These are phyloP conservation scores for Ambastaia sidthimunki DNA, from an alignment of 2,797 vertebrate species.

Conservation along the genomic window DNA sequence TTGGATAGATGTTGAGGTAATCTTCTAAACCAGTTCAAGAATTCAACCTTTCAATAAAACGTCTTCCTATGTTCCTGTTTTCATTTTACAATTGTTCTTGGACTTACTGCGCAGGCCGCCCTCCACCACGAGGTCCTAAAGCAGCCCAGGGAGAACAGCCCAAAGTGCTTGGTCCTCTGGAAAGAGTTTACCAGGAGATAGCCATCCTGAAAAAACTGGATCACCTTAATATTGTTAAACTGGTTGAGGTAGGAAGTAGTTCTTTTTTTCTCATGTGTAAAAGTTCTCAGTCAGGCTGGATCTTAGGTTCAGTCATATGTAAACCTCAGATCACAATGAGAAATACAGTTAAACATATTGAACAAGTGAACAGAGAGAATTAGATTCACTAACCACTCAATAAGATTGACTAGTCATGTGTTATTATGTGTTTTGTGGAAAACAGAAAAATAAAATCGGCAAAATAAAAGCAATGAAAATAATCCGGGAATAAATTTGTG, in stretches of 20 bases:
- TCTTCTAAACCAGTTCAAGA: too few species aligned
- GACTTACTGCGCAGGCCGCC: slow-evolving; percentile 82
- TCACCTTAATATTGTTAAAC: slow-evolving; percentile 94
- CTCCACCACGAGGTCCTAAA: slow-evolving; percentile 92
- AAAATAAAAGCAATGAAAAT: slow-evolving; percentile 18
- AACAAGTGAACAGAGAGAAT: neutral
- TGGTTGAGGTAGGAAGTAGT: slow-evolving; percentile 86
- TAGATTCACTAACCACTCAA: neutral
- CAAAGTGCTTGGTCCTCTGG: slow-evolving; percentile 89
- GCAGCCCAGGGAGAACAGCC: slow-evolving; percentile 84
- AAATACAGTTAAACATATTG: too few species aligned
- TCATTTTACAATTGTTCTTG: neutral
- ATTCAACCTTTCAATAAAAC: neutral
- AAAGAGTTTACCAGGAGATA: slow-evolving; percentile 97
- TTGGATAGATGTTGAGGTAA: slow-evolving; percentile 5
- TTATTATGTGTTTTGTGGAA: slow-evolving; percentile 9
- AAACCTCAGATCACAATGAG: too few species aligned
- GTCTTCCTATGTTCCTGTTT: neutral
- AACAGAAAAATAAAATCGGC: neutral
- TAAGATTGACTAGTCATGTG: slow-evolving; percentile 10
- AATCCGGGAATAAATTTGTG: slow-evolving; percentile 13
- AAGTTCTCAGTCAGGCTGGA: too few species aligned
- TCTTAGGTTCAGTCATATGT: too few species aligned
- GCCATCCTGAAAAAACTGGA: slow-evolving; percentile 99
- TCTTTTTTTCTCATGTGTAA: too few species aligned